These are phyloP conservation scores for Montifringilla adamsi DNA, from an alignment of 2,113 vertebrate species.

Conservation along the genomic window DNA sequence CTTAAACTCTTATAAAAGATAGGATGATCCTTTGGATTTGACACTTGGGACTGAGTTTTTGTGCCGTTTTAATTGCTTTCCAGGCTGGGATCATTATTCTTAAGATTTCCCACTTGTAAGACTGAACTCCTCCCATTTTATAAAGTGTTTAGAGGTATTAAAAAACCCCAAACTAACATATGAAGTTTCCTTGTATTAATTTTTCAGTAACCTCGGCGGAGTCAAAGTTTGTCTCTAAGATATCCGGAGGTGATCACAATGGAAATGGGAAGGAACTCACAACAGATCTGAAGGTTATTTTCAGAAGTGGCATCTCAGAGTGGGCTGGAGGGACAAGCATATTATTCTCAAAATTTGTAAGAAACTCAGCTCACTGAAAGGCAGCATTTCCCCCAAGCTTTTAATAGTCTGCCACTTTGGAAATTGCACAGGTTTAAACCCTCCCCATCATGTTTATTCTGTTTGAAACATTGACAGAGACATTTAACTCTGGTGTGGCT, in stretches of 20 bases:
- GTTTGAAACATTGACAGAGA: background rate
- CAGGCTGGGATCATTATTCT: background rate
- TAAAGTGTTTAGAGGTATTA: background rate
- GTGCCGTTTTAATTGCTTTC: background rate
- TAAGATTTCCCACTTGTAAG: background rate
- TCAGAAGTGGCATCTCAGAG: background rate
- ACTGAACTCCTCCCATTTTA: background rate
- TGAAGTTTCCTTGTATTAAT: background rate
- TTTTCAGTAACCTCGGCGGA: background rate
- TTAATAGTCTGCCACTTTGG: background rate
- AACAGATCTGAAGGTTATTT: background rate
- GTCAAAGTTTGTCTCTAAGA: background rate
- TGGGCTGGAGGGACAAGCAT: background rate
- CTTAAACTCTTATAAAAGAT: background rate
- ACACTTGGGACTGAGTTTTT: background rate
- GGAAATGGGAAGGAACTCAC: background rate
- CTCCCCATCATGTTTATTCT: background rate
- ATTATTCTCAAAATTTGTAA: background rate
- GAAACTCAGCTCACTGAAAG: background rate
- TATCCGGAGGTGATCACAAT: background rate
- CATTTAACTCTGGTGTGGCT: constrained; percentile 5
- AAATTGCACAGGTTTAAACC: background rate
- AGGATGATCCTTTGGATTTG: background rate
- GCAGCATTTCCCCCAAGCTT: background rate
- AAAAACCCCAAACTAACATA: background rate